Evolutionary conservation across 2,888 invertebrate species (phyloP).

Genomic region (Lamellibrachia satsuma): DNA sequence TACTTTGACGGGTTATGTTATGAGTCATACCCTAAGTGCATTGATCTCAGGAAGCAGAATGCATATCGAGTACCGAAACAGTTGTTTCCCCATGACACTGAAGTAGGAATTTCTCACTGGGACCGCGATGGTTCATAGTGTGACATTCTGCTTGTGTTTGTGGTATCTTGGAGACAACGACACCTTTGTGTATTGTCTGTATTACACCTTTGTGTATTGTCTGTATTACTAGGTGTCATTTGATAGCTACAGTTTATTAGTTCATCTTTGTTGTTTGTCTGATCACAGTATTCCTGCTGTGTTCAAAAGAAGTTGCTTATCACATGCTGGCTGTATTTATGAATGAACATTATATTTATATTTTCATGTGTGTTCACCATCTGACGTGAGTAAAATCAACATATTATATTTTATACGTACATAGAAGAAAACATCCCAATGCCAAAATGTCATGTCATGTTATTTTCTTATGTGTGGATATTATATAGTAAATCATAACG

Average conservation of each 20-base stretch:
- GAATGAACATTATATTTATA: neutral
- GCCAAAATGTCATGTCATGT: neutral
- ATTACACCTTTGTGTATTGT: neutral
- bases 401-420: neutral
- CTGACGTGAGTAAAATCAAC: slow-evolving; percentile 6
- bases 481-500: too few relatives aligned
- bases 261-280: neutral
- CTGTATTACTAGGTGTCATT: neutral
- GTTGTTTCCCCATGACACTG: neutral
- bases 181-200: neutral
- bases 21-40: neutral
- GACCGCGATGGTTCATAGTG: too few relatives aligned
- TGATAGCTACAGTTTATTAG: neutral
- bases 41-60: slow-evolving; percentile 9
- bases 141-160: too few relatives aligned
- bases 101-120: too few relatives aligned
- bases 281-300: neutral
- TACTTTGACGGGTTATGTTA: neutral
- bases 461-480: neutral
- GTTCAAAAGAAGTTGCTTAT: neutral
- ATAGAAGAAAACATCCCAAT: neutral
- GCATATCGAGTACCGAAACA: neutral
- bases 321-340: neutral
- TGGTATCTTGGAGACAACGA: neutral
- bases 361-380: neutral